A percentile compares a stretch with the other conserved stretches of the same genome.
These are phyloP conservation scores for Macrocentrus cingulum DNA, from an alignment of 1,140 invertebrate species.

Conservation along the genomic window DNA sequence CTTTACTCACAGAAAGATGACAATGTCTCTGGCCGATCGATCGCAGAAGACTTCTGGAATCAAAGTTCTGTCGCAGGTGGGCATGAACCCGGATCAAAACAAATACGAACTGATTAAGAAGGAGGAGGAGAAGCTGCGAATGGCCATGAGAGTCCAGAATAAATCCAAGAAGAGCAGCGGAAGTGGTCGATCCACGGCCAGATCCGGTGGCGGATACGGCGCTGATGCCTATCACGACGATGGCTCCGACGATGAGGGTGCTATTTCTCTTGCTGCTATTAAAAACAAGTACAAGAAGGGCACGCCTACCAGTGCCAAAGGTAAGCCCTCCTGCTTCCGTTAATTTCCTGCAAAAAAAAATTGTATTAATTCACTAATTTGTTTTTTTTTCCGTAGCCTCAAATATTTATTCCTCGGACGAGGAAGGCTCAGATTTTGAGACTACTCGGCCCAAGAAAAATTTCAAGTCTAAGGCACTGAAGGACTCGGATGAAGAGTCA, in stretches of 20 bases:
- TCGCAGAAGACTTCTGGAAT: conserved; percentile 96
- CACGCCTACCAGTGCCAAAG: conserved; percentile 50
- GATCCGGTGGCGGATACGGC: conserved; percentile 62
- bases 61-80: conserved; percentile 93
- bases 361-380: background rate
- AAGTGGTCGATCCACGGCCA: conserved; percentile 63
- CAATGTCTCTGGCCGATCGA: conserved; percentile 92
- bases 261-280: conserved; percentile 89
- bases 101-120: conserved; percentile 91
- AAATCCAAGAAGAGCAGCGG: conserved; percentile 66
- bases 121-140: conserved; percentile 90
- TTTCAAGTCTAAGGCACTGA: conserved; percentile 78
- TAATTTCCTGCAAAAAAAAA: background rate
- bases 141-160: conserved; percentile 77
- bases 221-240: conserved; percentile 68
- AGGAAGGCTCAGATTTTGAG: conserved; percentile 86
- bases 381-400: conserved; percentile 57
- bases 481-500: conserved; percentile 79
- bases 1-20: conserved; percentile 98
- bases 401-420: conserved; percentile 90
- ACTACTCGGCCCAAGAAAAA: conserved; percentile 71
- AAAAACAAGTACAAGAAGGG: conserved; percentile 91
- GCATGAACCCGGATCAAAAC: conserved; percentile 90
- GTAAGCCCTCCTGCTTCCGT: conserved; percentile 47
- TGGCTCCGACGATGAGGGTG: conserved; percentile 87